A percentile compares a stretch with the other conserved stretches of the same genome.
phyloP scores from a whole-genome alignment of 2,888 invertebrate genomes.

The Sepiola atlantica region DNA sequence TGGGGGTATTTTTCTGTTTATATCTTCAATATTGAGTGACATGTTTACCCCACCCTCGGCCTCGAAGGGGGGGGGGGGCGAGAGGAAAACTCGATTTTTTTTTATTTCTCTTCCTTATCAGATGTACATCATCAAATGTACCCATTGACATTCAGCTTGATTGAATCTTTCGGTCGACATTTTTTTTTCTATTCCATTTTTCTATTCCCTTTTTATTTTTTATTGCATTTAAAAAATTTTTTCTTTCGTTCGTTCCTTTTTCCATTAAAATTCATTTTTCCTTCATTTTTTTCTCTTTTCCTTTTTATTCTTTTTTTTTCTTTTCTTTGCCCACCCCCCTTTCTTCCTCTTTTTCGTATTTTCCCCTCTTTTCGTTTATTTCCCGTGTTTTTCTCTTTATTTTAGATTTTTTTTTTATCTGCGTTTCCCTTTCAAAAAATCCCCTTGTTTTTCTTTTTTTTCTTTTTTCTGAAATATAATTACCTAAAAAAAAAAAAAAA shows the following conservation, averaged over 20 bases:
- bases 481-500: no score
- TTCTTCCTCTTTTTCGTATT: background rate
- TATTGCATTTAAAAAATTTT: no score
- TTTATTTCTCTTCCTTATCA: no score
- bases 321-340: background rate
- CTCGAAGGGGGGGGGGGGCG: background rate
- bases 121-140: no score
- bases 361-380: background rate
- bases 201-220: background rate
- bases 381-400: no score
- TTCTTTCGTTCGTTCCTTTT: background rate
- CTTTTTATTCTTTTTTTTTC: no score
- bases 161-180: background rate
- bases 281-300: background rate
- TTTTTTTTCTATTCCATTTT: background rate
- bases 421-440: no score
- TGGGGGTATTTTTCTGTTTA: no score
- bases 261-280: background rate
- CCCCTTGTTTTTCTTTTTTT: no score
- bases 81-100: background rate
- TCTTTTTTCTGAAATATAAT: no score
- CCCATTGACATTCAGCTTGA: background rate
- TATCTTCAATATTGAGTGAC: background rate
- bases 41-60: background rate
- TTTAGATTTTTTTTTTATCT: no score